Evolutionary conservation across 2,797 vertebrate species (phyloP), one percentile per base, ranked within the genome.

Genomic region (Rhinogobio ventralis): DNA sequence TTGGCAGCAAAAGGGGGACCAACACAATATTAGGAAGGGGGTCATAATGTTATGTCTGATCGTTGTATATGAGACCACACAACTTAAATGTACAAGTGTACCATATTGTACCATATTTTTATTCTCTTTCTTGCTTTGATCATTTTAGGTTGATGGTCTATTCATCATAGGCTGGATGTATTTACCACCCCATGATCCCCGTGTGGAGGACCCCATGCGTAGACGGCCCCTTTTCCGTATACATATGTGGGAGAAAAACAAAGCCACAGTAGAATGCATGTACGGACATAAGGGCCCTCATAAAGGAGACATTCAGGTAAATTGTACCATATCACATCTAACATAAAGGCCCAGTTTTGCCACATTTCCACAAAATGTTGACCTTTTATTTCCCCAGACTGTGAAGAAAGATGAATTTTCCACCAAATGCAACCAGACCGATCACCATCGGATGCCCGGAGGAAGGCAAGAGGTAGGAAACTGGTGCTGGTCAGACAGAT

Each of bases 121-220:
- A n/a, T n/a, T n/a, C 74, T 57, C 19, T 36, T 77, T 68, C 11
- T 68, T 82, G 28, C n/a, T 36, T 53, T 66, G 23, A 17, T 83
- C 11, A 30, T 71, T 69, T 8, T 64, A 99, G 98, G 98, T 99
- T 28, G 98, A 99, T 0, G 98, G 98, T 39, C 90, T 98, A 30
- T 98, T 98, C 90, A 98, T 99, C 91, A 96, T 99, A 0, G 98
- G 98, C 72, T 99, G 98, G 98, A 99, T 99, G 98, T 99, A 98
- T 91, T 91, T 99, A 87, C 98, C 98, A 0, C 98, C 98, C 85
- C 98, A 99, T 0, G 98, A 99, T 89, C 98, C 98, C 8, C 97
- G 97, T 0, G 98, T 99, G 79, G 97, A 99, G 4, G 97, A 99
- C 90, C 97, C 97, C 0, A 99, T 99, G 98, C 95, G 98, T 5